Base-by-base conservation (phyloP, 2,888 invertebrate species). In the Torymus tubicola region DNA sequence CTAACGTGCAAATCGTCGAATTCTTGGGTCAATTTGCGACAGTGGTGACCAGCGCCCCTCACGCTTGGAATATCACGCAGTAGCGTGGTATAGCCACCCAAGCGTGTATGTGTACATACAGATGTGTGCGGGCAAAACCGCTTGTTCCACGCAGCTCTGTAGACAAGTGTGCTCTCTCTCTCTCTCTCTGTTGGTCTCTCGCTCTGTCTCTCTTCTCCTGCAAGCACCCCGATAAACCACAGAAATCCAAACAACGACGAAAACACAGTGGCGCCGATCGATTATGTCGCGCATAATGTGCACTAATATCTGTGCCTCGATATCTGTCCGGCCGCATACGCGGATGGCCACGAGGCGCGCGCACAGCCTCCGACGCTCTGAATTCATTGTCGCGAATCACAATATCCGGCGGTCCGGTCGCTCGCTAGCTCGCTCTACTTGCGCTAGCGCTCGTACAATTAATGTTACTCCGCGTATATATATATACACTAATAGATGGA, bases 181-280 rank as follows among this genome's bases (percentile, higher is more conserved):
- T 55, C 16, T 13, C 16, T 57, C 57, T 21, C 2, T 63, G 52
- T 16, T 12, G 18, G 11, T 24, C 10, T 10, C 58, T 5, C 58
- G 11, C 31, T 68, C 60, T 53, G 50, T 50, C 42, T 14, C 52
- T 42, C 42, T 42, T 8, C 42, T 8, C 5, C 42, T 42, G 42
- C 42, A 8, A 42, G 42, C 42, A 42, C 75, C 18, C 63, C 70
- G 72, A 78, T 81, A 82, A 78, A 82, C 71, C 77, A 70, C 82
- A 84, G 83, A 85, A 87, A 85, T 87, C 84, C 86, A 86, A 87
- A 87, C 87, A 87, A 81, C 84, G 86, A 85, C 83, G 86, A 86
- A 86, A 86, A 84, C 85, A 84, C 84, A 74, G 63, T 81, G 84
- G 83, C 74, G 58, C 74, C 86, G 85, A 87, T 87, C 85, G 86